Base-by-base conservation (phyloP, 1,140 invertebrate species). In the Rhagoletis zephyria region DNA sequence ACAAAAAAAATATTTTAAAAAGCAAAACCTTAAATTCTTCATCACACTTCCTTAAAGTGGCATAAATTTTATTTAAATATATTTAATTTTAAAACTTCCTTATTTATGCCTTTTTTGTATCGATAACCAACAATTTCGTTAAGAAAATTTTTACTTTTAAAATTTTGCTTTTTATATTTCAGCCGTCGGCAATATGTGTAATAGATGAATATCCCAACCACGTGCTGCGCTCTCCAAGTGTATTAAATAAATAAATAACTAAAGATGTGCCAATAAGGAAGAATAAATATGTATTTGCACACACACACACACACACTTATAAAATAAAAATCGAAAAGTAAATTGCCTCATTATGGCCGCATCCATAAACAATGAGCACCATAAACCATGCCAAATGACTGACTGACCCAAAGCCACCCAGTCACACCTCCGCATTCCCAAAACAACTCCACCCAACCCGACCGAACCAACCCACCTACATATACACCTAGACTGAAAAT, bases 241-340 rank as follows among this genome's bases (percentile, higher is more conserved):
- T 81, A 81, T 81, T 81, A 81, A 81, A 81, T 81, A 56, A 77
- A 77, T 77, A 77, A 81, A 81, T 74, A 74, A 74, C 70, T 81
- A 9, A 81, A 81, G 30, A 56, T 81, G 16, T 56, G 74, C 45
- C 74, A 51, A 81, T 10, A 77, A 48, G 2, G 14, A 3, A 77
- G 7, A 81, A 56, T 9, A 30, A 30, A 12, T 14, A 51, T 51
- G 42, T 2, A 81, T 56, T 4, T 30, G 30, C n/a, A 81, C 10
- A 74, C 10, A 74, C n/a, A 59, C 45, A 1, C n/a, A 81, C 10
- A 74, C 10, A 74, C n/a, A 59, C 45, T 51, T 3, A 16, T n/a
- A 56, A 6, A 51, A 77, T 10, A 81, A 81, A 81, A 56, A 19
- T 81, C n/a, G 45, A 56, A 81, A 81, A 81, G 74, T 81, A 81